phyloP scores from a whole-genome alignment of 1,140 invertebrate species.

The Fopius arisanus region DNA sequence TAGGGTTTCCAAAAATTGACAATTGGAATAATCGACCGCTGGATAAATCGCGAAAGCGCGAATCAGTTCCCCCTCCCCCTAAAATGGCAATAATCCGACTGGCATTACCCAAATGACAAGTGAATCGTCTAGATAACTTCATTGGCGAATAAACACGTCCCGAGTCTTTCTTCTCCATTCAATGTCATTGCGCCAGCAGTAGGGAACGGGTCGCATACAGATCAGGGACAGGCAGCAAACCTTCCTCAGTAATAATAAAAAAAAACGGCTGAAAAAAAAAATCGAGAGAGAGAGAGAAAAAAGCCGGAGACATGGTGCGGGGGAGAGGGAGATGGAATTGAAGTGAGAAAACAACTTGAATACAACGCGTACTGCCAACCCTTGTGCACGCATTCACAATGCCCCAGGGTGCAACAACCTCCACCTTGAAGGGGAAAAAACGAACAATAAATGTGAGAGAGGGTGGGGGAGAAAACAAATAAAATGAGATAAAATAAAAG shows the following conservation, averaged over 20 bases:
- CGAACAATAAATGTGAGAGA: too few relatives aligned
- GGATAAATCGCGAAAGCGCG: too few relatives aligned
- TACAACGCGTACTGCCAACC: constrained; percentile 25
- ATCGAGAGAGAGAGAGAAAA: constrained; percentile 9
- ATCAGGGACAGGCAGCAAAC: constrained; percentile 25
- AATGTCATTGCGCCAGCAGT: constrained; percentile 31
- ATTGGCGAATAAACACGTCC: not conserved
- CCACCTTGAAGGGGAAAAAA: constrained; percentile 31
- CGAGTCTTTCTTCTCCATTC: constrained; percentile 15
- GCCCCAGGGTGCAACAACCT: constrained; percentile 44
- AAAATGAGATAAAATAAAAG: constrained; percentile 24
- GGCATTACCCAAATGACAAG: constrained; percentile 27
- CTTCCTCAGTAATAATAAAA: not conserved
- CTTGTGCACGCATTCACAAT: constrained; percentile 39
- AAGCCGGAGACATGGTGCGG: not conserved
- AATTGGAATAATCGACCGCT: not conserved
- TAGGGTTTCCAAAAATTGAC: too few relatives aligned
- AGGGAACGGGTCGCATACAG: constrained; percentile 32
- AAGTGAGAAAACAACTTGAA: not conserved
- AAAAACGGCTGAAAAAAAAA: not conserved
- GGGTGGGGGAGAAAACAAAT: constrained; percentile 19
- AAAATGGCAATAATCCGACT: not conserved
- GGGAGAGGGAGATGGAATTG: not conserved
- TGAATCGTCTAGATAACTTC: not conserved
- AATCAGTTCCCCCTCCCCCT: too few relatives aligned